These are phyloP conservation scores for Geodia barretti DNA, from an alignment of 37 sponge, comb jelly and placozoan species.

Conservation along the genomic window DNA sequence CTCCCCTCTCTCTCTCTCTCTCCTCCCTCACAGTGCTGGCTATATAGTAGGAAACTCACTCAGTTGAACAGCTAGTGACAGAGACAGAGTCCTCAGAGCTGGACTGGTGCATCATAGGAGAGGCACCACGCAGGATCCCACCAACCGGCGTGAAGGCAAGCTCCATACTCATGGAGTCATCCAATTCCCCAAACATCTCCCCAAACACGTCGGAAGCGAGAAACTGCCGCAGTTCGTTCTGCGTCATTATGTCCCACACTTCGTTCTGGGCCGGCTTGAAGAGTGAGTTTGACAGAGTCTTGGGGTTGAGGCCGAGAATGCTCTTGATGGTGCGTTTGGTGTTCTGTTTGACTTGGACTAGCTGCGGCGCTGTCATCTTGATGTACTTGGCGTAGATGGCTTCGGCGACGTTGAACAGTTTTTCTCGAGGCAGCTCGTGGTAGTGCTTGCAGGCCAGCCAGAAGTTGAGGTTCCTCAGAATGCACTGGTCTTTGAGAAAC, in stretches of 20 bases:
- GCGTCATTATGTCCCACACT: slow-evolving; percentile 40
- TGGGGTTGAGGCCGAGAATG: neutral
- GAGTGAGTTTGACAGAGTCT: slow-evolving; percentile 6
- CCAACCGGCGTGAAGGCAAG: neutral
- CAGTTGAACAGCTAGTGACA: slow-evolving; percentile 41
- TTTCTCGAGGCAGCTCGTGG: neutral
- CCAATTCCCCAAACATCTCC: neutral
- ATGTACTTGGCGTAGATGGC: slow-evolving; percentile 68
- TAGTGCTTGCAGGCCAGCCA: slow-evolving; percentile 67
- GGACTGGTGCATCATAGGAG: slow-evolving; percentile 47
- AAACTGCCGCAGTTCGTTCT: slow-evolving; percentile 64
- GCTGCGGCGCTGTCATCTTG: slow-evolving; percentile 45
- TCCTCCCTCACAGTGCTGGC: neutral
- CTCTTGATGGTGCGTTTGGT: slow-evolving; percentile 39
- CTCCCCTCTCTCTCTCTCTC: slow-evolving; percentile 5
- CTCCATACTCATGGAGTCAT: slow-evolving; percentile 4
- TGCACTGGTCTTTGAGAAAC: slow-evolving; percentile 58
- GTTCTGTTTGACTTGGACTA: slow-evolving; percentile 10
- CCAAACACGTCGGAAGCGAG: slow-evolving; percentile 47
- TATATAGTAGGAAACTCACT: slow-evolving; percentile 36
- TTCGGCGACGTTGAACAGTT: slow-evolving; percentile 22
- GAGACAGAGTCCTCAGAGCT: slow-evolving; percentile 61
- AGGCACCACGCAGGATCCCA: too few species aligned
- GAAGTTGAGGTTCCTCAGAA: slow-evolving; percentile 60
- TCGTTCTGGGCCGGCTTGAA: slow-evolving; percentile 60